Evolutionary conservation across 1,140 invertebrate genomes (phyloP).

Genomic region (Nephila pilipes): DNA sequence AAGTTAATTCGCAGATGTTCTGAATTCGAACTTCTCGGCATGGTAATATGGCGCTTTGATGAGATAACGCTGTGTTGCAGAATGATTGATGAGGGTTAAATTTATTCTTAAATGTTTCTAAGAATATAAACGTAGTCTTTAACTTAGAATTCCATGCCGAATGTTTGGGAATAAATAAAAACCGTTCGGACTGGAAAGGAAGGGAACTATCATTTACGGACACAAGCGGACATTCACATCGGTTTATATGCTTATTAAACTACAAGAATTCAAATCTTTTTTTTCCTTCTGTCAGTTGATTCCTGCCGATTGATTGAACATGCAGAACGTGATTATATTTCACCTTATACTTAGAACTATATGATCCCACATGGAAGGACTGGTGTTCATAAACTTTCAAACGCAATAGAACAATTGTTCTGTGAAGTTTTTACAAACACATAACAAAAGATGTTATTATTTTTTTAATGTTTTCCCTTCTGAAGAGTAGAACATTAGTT

Average conservation of each 20-base stretch:
- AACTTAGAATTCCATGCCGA: neutral
- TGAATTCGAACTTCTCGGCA: neutral
- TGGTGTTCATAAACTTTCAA: too few species aligned
- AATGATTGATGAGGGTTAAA: slow-evolving; percentile 25
- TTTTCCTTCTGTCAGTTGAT: neutral
- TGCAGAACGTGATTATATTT: neutral
- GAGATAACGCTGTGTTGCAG: neutral
- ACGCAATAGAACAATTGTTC: too few species aligned
- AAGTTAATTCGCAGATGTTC: slow-evolving; percentile 15
- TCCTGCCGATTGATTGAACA: neutral
- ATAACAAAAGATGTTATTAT: too few species aligned
- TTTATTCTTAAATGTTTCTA: slow-evolving; percentile 36
- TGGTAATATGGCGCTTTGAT: neutral
- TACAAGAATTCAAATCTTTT: neutral
- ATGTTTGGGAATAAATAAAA: slow-evolving; percentile 16
- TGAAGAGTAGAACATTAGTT: too few species aligned
- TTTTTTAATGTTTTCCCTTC: too few species aligned
- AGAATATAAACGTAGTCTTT: slow-evolving; percentile 32
- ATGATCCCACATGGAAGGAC: neutral
- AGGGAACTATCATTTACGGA: slow-evolving; percentile 1
- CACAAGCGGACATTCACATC: neutral
- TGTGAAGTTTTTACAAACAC: too few species aligned
- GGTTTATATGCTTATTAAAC: slow-evolving; percentile 20
- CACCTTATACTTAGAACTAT: slow-evolving; percentile 2
- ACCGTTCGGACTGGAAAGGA: neutral